Conservation (phyloP, 2,797 vertebrate species). For the Otolemur crassicaudatus region DNA sequence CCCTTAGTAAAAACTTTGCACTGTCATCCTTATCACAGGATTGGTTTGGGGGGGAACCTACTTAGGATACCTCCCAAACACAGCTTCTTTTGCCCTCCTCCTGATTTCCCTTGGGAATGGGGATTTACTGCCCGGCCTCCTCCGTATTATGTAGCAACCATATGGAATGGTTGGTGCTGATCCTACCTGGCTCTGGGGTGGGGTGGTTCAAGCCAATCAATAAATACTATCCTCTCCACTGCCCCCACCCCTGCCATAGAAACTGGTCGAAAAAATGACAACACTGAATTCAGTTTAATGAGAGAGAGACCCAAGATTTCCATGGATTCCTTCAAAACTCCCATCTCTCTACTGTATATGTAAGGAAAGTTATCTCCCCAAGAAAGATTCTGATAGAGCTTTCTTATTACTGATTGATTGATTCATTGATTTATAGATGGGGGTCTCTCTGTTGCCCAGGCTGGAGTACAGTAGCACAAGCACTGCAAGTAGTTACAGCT, state of each 20-base stretch:
- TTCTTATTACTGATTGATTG: too few species aligned
- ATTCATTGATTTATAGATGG: background rate
- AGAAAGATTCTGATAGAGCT: background rate
- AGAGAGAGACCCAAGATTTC: background rate
- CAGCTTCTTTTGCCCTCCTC: background rate
- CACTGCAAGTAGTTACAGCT: background rate
- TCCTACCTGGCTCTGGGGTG: background rate
- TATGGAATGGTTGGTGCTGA: background rate
- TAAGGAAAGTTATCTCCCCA: background rate
- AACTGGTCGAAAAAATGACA: background rate
- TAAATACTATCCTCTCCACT: background rate
- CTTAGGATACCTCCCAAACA: background rate
- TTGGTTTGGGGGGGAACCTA: background rate
- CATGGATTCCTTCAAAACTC: background rate
- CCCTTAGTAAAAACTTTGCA: background rate
- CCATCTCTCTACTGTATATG: background rate
- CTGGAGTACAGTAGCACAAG: background rate
- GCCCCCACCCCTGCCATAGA: background rate
- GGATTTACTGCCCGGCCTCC: too few species aligned
- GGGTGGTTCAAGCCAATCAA: background rate
- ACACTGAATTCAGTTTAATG: background rate
- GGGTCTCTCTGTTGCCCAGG: background rate
- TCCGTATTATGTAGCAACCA: background rate
- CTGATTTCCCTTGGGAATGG: background rate
- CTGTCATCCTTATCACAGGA: background rate